Conservation (phyloP, 2,888 invertebrate genomes). For the Hoplodrina blanda region DNA sequence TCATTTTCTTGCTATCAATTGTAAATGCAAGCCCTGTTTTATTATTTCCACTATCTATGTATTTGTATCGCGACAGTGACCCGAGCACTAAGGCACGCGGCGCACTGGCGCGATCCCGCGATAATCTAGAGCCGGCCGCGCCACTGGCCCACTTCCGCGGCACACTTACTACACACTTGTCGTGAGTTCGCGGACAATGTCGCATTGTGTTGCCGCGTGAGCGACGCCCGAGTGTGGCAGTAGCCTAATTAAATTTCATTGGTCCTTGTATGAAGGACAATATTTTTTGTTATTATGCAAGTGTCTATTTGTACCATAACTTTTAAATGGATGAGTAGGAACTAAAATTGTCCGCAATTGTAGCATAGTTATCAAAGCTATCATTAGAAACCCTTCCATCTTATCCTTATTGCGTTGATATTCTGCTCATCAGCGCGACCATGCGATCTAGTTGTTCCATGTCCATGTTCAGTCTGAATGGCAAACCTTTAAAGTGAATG, state of each 20-base stretch:
- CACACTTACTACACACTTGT: constrained; percentile 41
- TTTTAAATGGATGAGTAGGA: not conserved
- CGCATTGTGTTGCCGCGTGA: constrained; percentile 39
- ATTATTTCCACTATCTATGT: not conserved
- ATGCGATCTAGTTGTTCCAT: not conserved
- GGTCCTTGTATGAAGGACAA: not conserved
- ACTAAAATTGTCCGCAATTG: not conserved
- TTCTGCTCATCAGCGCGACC: not conserved
- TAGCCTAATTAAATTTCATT: constrained; percentile 27
- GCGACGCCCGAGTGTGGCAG: constrained; percentile 26
- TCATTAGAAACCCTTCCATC: not conserved
- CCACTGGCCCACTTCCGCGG: constrained; percentile 47
- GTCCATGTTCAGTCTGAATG: not conserved
- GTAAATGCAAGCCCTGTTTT: constrained; percentile 10
- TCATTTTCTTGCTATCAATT: constrained; percentile 16
- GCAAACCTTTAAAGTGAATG: not conserved
- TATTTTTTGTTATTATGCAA: not conserved
- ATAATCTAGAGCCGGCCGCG: constrained; percentile 43
- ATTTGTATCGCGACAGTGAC: constrained; percentile 14
- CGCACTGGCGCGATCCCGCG: constrained; percentile 35
- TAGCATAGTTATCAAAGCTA: not conserved
- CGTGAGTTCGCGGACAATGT: constrained; percentile 37
- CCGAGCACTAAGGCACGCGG: constrained; percentile 30
- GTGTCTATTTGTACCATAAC: too few species aligned
- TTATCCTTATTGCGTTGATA: not conserved